phyloP scores from a whole-genome alignment of 1,140 invertebrate genomes.

The Drosophila parvula region DNA sequence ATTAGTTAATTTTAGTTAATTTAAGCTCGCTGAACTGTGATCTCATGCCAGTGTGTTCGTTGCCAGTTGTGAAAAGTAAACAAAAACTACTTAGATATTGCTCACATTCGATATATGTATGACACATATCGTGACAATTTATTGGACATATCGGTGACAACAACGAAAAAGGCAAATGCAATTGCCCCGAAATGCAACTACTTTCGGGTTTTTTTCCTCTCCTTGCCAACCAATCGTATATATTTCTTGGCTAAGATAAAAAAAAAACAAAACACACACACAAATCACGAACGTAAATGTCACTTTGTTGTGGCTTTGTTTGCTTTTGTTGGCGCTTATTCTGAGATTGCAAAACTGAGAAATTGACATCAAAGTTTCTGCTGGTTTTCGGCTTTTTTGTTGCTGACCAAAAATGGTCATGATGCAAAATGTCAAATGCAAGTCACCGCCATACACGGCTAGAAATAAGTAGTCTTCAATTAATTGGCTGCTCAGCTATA shows the following conservation, averaged over 20 bases:
- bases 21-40: slow-evolving; percentile 48
- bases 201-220: slow-evolving; percentile 24
- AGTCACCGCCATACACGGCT: slow-evolving; percentile 41
- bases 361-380: slow-evolving; percentile 47
- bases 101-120: slow-evolving; percentile 25
- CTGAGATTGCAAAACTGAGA: slow-evolving; percentile 60
- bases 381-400: slow-evolving; percentile 41
- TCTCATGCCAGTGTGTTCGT: slow-evolving; percentile 44
- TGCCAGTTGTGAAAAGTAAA: slow-evolving; percentile 18
- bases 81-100: slow-evolving; percentile 7
- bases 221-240: background rate
- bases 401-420: slow-evolving; percentile 61
- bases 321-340: slow-evolving; percentile 70
- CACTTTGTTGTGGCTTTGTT: slow-evolving; percentile 46
- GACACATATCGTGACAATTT: slow-evolving; percentile 72
- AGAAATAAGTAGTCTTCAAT: slow-evolving; percentile 35
- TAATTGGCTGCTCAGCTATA: slow-evolving; percentile 11
- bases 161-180: slow-evolving; percentile 69
- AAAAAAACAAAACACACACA: background rate
- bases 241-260: slow-evolving; percentile 20
- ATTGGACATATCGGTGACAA: slow-evolving; percentile 75
- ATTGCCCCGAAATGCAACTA: slow-evolving; percentile 61
- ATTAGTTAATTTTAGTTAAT: slow-evolving; percentile 71
- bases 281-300: slow-evolving; percentile 52
- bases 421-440: slow-evolving; percentile 73